Conservation (phyloP, 2,888 invertebrate species). For the Aradus depressus region DNA sequence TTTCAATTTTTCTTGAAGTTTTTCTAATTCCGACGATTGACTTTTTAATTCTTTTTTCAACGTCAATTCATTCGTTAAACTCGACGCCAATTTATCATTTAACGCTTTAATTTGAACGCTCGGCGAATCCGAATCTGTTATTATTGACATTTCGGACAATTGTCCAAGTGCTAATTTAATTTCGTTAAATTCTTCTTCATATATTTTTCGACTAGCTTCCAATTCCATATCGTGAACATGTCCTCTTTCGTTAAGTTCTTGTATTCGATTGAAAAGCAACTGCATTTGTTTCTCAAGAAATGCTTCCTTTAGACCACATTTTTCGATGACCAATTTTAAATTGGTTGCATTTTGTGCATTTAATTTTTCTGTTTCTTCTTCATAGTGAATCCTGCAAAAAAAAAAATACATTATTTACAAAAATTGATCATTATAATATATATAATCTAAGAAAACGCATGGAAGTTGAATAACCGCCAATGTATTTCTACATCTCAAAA, state of each 20-base stretch:
- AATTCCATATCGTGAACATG: constrained; percentile 12
- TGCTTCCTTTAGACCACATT: constrained; percentile 1
- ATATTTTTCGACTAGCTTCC: constrained; percentile 8
- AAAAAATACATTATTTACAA: neutral
- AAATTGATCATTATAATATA: neutral
- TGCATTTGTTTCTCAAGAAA: constrained; percentile 20
- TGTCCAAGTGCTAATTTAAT: constrained; percentile 8
- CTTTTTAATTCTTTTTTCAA: constrained; percentile 7
- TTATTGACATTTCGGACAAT: constrained; percentile 3
- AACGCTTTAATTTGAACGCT: constrained; percentile 4
- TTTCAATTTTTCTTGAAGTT: constrained; percentile 5
- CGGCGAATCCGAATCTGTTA: neutral
- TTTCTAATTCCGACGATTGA: neutral
- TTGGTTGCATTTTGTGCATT: constrained; percentile 11
- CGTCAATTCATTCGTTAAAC: constrained; percentile 7
- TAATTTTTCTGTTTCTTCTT: constrained; percentile 2
- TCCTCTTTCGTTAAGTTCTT: constrained; percentile 16
- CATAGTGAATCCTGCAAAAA: constrained; percentile 12
- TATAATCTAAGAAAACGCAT: neutral
- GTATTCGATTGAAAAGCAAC: constrained; percentile 11
- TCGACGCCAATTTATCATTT: constrained; percentile 3
- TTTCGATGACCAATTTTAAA: neutral
- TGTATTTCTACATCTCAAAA: too few species aligned
- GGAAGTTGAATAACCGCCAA: too few species aligned
- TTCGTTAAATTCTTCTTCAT: constrained; percentile 13